A percentile compares a stretch with the other conserved stretches of the same genome.
Conservation (phyloP, 1,140 invertebrate species). For the Calliphora vicina region DNA sequence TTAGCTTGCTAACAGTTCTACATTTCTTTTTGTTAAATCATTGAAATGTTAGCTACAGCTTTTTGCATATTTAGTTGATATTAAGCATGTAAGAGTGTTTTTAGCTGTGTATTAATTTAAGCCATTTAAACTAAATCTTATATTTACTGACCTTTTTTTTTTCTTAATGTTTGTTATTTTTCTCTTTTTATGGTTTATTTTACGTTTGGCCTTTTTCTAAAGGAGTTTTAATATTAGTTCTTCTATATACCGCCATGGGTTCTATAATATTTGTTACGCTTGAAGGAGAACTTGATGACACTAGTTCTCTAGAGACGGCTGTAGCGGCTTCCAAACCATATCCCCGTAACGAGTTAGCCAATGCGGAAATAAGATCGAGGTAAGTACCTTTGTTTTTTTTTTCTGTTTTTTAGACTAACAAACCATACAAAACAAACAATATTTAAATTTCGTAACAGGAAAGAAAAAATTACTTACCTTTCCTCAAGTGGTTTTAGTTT, state of each 20-base stretch:
- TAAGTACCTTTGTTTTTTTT: too few species aligned
- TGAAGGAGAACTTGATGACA: slow-evolving; percentile 72
- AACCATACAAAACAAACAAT: not conserved
- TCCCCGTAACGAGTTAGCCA: slow-evolving; percentile 64
- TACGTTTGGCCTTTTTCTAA: not conserved
- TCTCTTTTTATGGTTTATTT: not conserved
- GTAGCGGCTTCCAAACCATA: slow-evolving; percentile 71
- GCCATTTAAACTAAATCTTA: too few species aligned
- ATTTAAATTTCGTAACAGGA: not conserved
- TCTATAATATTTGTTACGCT: slow-evolving; percentile 91
- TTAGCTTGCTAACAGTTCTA: too few species aligned
- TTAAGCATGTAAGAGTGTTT: too few species aligned
- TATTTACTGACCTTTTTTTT: slow-evolving; percentile 3
- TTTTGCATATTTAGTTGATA: too few species aligned
- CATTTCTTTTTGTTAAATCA: too few species aligned
- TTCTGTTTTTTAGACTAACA: not conserved
- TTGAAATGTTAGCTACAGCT: too few species aligned
- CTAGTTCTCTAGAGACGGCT: slow-evolving; percentile 64
- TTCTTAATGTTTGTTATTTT: not conserved
- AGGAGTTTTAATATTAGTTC: slow-evolving; percentile 84
- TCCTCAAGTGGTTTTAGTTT: slow-evolving; percentile 12
- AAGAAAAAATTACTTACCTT: not conserved
- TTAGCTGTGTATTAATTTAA: too few species aligned
- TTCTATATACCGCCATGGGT: slow-evolving; percentile 89
- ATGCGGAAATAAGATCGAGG: slow-evolving; percentile 65